Conservation (phyloP, 2,888 invertebrate genomes). For the Neria commutata region DNA sequence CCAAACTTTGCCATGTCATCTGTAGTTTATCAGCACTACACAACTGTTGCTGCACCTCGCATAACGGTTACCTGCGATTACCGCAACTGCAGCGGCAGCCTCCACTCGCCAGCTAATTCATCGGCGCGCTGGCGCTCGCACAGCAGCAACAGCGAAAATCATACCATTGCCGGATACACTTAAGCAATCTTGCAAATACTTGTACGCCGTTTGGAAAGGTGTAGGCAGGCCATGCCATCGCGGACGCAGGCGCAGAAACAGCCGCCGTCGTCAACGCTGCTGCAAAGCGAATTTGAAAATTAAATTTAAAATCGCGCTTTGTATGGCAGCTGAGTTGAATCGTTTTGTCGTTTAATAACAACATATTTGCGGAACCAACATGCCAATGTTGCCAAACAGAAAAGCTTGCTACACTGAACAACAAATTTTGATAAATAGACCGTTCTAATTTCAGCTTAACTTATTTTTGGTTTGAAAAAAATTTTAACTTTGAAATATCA, state of each 20-base stretch:
- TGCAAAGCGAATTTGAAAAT: background rate
- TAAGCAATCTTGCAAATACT: background rate
- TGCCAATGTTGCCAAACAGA: too few species aligned
- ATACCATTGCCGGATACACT: conserved; percentile 38
- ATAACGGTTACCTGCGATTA: conserved; percentile 7
- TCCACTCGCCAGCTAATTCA: background rate
- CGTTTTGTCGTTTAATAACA: background rate
- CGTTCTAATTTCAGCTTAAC: too few species aligned
- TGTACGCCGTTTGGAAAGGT: background rate
- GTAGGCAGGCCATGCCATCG: background rate
- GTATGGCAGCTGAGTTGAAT: conserved; percentile 1
- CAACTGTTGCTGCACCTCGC: background rate
- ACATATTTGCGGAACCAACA: too few species aligned
- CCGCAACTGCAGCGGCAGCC: background rate
- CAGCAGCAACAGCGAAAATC: conserved; percentile 43
- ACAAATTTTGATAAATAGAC: too few species aligned
- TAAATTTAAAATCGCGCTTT: conserved; percentile 10
- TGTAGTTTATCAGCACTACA: too few species aligned
- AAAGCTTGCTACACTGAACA: too few species aligned
- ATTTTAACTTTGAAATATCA: too few species aligned
- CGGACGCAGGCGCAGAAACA: background rate
- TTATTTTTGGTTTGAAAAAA: too few species aligned
- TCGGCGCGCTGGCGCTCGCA: background rate
- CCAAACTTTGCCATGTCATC: too few species aligned
- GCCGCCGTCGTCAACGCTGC: background rate